These are phyloP conservation scores for Sebastes trivittatus DNA, from an alignment of 2,797 vertebrate species.

Conservation along the genomic window DNA sequence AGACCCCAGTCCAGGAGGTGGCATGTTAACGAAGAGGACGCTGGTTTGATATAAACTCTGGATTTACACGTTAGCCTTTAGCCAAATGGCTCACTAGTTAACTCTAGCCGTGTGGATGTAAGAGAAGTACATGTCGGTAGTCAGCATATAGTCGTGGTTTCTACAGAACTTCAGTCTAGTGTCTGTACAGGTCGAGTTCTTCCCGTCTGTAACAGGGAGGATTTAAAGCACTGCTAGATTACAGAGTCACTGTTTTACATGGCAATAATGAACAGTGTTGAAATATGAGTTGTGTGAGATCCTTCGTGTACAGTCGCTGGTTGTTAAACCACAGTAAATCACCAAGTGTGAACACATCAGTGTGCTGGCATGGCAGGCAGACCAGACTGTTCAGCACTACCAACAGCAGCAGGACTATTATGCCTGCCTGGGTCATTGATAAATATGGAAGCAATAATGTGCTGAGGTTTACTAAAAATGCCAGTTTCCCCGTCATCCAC, in stretches of 20 bases:
- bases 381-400: conserved; percentile 75
- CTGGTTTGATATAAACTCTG: background rate
- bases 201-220: background rate
- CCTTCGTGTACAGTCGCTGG: conserved; percentile 34
- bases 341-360: background rate
- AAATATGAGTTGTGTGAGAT: conserved; percentile 51
- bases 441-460: conserved; percentile 90
- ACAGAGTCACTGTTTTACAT: background rate
- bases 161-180: background rate
- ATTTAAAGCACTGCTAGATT: background rate
- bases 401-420: conserved; percentile 66
- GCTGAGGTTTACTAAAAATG: conserved; percentile 87
- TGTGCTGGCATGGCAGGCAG: background rate
- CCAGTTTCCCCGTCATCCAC: conserved; percentile 86
- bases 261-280: background rate
- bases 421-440: conserved; percentile 97
- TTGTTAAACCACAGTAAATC: conserved; percentile 2
- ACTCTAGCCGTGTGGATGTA: background rate
- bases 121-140: background rate
- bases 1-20: background rate
- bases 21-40: background rate
- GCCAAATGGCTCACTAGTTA: rapidly evolving
- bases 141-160: background rate
- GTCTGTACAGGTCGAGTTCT: background rate
- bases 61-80: background rate